Base-by-base conservation (phyloP, 2,888 invertebrate species). In the Cremastinae sp. region DNA sequence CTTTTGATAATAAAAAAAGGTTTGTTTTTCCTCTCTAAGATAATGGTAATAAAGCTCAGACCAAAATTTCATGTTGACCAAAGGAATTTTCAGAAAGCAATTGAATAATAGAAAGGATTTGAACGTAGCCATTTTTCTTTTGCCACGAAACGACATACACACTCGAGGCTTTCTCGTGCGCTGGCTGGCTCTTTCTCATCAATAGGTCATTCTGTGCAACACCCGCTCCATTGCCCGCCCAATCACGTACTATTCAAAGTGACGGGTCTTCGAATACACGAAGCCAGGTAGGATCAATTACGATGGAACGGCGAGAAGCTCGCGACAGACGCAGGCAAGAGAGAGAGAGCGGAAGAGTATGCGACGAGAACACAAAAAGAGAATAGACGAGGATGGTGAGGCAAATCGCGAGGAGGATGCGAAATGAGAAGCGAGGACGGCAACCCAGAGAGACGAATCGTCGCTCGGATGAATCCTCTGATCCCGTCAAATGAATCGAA, bases 181-280 rank as follows among this genome's bases (percentile, higher is more conserved):
- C 45, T 58, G 53, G 61, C 59, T 22, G 28, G 28, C 74, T 66
- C 68, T 64, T 64, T 34, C 51, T 59, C 38, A 49, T 66, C 71
- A 14, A 56, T 62, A 51, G 66, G 53, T 53, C 53, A 66, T 73
- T 75, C 70, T 56, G 51, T 49, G 62, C 71, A 62, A 65, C 72
- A 76, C 76, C 81, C 80, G 82, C 82, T 84, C 83, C 84, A 84
- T 86, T 84, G 86, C 83, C 80, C 81, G 81, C 79, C 84, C 85
- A 86, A 86, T 86, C 85, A 86, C 83, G 84, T 82, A 83, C 82
- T 82, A 86, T 86, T 86, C 83, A 85, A 83, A 83, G 83, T 82
- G 86, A 86, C 83, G 81, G 64, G 82, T 80, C 80, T 79, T 78
- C 79, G 79, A 80, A 79, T 80, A 79, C 77, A 74, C 80, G 80